These are phyloP conservation scores for Silurus meridionalis DNA, from an alignment of 2,113 vertebrate genomes.

Conservation along the genomic window DNA sequence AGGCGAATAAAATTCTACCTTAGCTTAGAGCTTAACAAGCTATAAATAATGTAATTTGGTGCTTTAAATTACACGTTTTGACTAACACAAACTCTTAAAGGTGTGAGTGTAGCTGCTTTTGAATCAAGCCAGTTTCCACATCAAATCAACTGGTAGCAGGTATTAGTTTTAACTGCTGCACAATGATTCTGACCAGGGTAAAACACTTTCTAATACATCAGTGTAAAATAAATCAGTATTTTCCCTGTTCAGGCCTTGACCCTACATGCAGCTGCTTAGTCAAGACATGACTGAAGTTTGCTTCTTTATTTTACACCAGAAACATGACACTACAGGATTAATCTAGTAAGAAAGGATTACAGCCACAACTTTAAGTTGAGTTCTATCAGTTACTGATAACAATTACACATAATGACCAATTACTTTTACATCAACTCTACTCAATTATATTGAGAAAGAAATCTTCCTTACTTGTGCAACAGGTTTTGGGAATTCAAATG, in stretches of 20 bases:
- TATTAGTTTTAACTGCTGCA: neutral
- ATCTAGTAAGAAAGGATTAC: neutral
- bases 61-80: neutral
- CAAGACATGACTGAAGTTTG: neutral
- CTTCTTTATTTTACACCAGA: neutral
- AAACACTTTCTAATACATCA: neutral
- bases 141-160: neutral
- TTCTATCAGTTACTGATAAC: no score
- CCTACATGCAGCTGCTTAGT: neutral
- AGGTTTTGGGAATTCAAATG: no score
- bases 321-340: neutral
- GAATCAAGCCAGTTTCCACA: neutral
- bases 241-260: neutral
- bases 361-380: no score
- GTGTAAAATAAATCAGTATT: no score
- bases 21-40: neutral
- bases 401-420: no score
- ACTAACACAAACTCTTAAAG: neutral
- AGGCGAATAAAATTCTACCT: neutral
- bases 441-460: no score
- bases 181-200: neutral
- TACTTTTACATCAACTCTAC: no score
- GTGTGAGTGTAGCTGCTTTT: neutral
- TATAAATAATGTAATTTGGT: neutral
- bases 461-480: no score